phyloP scores from a whole-genome alignment of 2,888 invertebrate species.

The Prenolepis imparis region DNA sequence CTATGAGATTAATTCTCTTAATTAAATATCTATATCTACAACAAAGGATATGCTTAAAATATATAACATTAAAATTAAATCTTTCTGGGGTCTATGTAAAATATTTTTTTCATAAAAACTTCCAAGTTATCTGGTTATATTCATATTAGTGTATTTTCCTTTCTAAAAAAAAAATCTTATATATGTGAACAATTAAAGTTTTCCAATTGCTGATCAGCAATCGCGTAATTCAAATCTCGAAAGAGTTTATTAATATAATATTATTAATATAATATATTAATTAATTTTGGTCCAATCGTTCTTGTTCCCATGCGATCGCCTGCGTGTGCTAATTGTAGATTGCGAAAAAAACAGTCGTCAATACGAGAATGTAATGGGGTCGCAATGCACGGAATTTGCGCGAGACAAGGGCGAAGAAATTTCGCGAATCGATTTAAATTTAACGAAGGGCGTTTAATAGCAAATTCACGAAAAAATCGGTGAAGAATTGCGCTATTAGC shows the following conservation, averaged over 20 bases:
- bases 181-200: slow-evolving; percentile 1
- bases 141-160: background rate
- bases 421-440: slow-evolving; percentile 24
- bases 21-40: background rate
- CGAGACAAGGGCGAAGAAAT: background rate
- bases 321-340: slow-evolving; percentile 28
- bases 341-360: background rate
- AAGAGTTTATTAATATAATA: slow-evolving; percentile 46
- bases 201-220: slow-evolving; percentile 1
- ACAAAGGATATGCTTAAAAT: background rate
- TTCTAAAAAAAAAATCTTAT: background rate
- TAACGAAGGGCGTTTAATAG: slow-evolving; percentile 16
- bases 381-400: background rate
- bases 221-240: slow-evolving; percentile 15
- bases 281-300: slow-evolving; percentile 43
- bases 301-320: slow-evolving; percentile 58
- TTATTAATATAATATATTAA: slow-evolving; percentile 41
- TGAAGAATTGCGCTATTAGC: slow-evolving; percentile 10
- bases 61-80: slow-evolving; percentile 7
- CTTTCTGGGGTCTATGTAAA: background rate
- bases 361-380: background rate
- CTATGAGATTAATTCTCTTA: background rate
- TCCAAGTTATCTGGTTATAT: background rate
- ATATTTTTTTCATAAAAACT: background rate
- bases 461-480: slow-evolving; percentile 42